These are phyloP conservation scores for Martes martes DNA, from an alignment of 2,113 vertebrate genomes.

Conservation along the genomic window DNA sequence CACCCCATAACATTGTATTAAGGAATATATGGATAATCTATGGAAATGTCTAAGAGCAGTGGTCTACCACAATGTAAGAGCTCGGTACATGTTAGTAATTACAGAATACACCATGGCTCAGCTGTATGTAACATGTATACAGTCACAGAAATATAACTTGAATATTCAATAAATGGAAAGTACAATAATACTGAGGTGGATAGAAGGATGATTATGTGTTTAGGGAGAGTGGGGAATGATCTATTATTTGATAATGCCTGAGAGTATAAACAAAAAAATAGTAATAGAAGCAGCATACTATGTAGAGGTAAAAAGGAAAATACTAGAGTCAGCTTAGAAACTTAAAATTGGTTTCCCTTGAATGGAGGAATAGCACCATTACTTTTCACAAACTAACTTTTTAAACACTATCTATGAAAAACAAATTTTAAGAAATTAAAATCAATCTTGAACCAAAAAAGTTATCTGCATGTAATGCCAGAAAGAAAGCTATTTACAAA, in stretches of 20 bases:
- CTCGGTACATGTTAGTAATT: background rate
- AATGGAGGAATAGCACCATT: background rate
- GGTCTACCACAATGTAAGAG: background rate
- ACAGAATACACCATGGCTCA: background rate
- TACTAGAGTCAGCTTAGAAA: background rate
- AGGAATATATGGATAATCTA: background rate
- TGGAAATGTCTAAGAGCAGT: background rate
- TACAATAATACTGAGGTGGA: background rate
- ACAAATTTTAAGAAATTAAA: conserved; percentile 14
- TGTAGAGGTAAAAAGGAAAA: background rate
- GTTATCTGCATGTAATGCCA: background rate
- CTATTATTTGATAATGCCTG: background rate
- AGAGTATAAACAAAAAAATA: background rate
- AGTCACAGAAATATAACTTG: background rate
- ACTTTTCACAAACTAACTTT: background rate
- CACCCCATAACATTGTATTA: background rate
- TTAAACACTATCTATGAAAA: background rate
- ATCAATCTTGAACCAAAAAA: background rate
- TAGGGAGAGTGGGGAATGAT: background rate
- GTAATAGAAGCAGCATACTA: background rate
- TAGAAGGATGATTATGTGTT: background rate
- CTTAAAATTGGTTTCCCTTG: background rate
- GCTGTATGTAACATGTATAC: background rate
- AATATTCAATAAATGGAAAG: background rate
- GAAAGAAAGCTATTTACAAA: background rate